These are phyloP conservation scores for Sitodiplosis mosellana DNA, from an alignment of 1,140 invertebrate genomes.

Conservation along the genomic window DNA sequence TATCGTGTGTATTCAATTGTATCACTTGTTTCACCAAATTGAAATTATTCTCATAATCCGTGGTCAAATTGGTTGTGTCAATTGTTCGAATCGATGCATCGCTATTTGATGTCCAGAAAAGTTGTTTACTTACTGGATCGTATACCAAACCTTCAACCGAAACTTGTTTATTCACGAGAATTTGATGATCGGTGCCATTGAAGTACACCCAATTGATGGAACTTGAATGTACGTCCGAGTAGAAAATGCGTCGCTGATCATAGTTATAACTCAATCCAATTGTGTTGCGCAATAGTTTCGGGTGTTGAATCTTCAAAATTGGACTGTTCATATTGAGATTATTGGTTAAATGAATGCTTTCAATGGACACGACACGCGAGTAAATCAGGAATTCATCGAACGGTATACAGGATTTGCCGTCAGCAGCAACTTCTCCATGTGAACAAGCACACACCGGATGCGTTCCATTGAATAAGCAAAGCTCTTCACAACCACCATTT, in stretches of 20 bases:
- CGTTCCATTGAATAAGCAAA: slow-evolving; percentile 60
- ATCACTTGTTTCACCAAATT: slow-evolving; percentile 40
- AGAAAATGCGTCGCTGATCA: slow-evolving; percentile 47
- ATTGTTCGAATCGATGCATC: slow-evolving; percentile 53
- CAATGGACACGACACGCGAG: slow-evolving; percentile 51
- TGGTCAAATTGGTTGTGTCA: slow-evolving; percentile 25
- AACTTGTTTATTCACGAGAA: slow-evolving; percentile 53
- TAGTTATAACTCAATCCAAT: slow-evolving; percentile 73
- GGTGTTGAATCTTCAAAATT: slow-evolving; percentile 47
- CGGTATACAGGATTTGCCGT: slow-evolving; percentile 44
- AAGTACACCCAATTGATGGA: slow-evolving; percentile 70
- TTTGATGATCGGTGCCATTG: slow-evolving; percentile 51
- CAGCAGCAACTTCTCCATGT: slow-evolving; percentile 43
- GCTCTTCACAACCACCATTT: slow-evolving; percentile 60
- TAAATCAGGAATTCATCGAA: slow-evolving; percentile 60
- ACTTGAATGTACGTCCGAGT: slow-evolving; percentile 71
- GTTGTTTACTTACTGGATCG: slow-evolving; percentile 37
- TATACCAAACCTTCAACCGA: slow-evolving; percentile 70
- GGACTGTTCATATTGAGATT: slow-evolving; percentile 54
- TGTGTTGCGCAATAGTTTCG: slow-evolving; percentile 52
- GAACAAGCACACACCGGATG: slow-evolving; percentile 50
- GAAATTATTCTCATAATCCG: slow-evolving; percentile 19
- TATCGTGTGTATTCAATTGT: slow-evolving; percentile 45
- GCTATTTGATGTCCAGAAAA: slow-evolving; percentile 77
- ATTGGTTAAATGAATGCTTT: slow-evolving; percentile 53